Conservation (phyloP, 2,888 invertebrate species). For the Drosophila mercatorum region DNA sequence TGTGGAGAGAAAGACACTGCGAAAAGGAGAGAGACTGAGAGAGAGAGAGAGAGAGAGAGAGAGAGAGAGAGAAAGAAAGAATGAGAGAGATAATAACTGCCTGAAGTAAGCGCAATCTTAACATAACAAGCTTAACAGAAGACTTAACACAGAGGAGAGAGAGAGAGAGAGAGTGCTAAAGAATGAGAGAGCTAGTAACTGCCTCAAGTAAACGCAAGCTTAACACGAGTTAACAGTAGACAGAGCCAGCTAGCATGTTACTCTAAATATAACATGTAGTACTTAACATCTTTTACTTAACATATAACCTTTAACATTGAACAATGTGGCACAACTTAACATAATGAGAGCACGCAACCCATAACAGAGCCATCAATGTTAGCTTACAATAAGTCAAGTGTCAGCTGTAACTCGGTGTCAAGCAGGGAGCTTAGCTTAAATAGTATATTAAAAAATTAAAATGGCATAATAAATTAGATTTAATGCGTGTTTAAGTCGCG, state of each 20-base stretch:
- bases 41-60: no score
- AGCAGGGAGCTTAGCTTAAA: slow-evolving; percentile 1
- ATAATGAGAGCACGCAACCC: neutral
- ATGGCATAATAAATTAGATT: slow-evolving; percentile 1
- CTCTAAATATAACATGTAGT: neutral
- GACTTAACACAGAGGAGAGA: no score
- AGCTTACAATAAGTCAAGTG: neutral
- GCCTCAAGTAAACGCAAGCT: neutral
- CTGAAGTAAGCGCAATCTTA: neutral
- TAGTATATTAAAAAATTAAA: neutral
- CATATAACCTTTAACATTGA: neutral
- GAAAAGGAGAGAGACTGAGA: no score
- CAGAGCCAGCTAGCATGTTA: no score
- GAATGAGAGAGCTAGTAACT: neutral
- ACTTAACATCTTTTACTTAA: neutral
- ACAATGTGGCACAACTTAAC: neutral
- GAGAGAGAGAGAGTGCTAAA: no score
- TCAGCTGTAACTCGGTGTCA: neutral
- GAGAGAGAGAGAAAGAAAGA: no score
- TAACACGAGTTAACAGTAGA: neutral
- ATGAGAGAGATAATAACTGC: neutral
- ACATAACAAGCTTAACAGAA: neutral
- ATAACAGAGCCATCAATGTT: neutral
- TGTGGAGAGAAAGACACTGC: no score
- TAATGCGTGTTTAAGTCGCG: neutral